Conservation (phyloP, 2,113 vertebrate species). For the Balaeniceps rex region DNA sequence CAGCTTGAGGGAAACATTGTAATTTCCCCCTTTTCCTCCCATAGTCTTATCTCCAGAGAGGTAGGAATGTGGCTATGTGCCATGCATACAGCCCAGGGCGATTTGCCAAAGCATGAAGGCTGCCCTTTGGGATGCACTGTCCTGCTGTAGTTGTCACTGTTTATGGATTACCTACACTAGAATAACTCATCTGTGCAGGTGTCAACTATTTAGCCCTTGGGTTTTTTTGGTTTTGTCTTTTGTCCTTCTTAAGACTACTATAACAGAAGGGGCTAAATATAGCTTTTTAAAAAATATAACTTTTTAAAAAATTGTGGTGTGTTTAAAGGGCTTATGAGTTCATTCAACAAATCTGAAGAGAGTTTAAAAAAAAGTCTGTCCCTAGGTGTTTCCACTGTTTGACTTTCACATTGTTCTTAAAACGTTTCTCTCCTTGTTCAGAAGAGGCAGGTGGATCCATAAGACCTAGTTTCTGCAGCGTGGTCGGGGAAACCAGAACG, state of each 20-base stretch:
- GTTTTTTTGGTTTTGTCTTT: not conserved
- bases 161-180: not conserved
- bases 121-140: not conserved
- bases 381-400: not conserved
- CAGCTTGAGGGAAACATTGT: not conserved
- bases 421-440: not conserved
- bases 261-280: not conserved
- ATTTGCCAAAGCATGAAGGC: not conserved
- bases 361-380: not conserved
- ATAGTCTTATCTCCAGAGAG: not conserved
- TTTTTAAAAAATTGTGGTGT: not conserved
- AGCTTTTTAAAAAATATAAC: not conserved
- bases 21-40: not conserved
- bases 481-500: not conserved
- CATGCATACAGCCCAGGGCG: not conserved
- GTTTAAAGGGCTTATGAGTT: not conserved
- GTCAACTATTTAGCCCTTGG: not conserved
- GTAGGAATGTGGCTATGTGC: too few species aligned
- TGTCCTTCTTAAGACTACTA: not conserved
- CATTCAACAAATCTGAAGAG: not conserved
- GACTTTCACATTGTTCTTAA: not conserved
- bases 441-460: not conserved
- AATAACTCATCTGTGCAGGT: not conserved
- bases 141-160: not conserved
- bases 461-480: not conserved